Evolutionary conservation across 2,888 invertebrate genomes (phyloP).

Genomic region (Oconnorella tubifera): DNA sequence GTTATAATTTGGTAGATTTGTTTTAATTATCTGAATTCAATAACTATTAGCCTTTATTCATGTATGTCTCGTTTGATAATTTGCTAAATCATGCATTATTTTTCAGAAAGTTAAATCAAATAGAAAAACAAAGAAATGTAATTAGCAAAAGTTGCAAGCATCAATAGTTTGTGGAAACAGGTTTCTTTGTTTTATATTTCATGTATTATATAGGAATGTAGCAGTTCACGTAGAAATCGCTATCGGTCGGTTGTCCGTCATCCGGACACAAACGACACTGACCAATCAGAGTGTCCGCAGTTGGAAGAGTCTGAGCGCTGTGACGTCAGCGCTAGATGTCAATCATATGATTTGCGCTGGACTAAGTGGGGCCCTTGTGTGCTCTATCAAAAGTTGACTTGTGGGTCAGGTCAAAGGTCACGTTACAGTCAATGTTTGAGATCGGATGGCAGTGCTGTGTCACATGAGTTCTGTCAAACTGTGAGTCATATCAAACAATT

Average conservation of each 20-base stretch:
- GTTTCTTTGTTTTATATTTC: too few species aligned
- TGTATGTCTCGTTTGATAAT: too few species aligned
- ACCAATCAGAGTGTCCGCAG: not conserved
- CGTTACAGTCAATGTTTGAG: constrained; percentile 61
- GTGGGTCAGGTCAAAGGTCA: constrained; percentile 66
- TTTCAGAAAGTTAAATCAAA: too few species aligned
- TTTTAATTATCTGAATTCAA: too few species aligned
- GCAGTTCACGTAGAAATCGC: not conserved
- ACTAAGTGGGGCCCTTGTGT: constrained; percentile 67
- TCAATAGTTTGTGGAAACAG: too few species aligned
- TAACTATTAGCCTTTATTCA: too few species aligned
- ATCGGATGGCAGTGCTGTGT: constrained; percentile 19
- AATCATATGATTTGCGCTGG: constrained; percentile 64
- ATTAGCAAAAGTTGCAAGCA: too few species aligned
- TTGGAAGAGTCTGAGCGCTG: constrained; percentile 15
- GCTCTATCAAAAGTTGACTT: constrained; percentile 66
- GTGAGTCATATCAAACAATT: too few species aligned
- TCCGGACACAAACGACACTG: not conserved
- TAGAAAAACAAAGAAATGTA: too few species aligned
- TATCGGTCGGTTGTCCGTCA: constrained; percentile 6
- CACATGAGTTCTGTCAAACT: constrained; percentile 9
- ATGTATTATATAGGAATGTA: too few species aligned
- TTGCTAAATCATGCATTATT: too few species aligned
- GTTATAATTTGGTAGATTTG: too few species aligned
- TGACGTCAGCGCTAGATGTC: constrained; percentile 56